phyloP scores from a whole-genome alignment of 2,888 invertebrate genomes.

The Catocala nupta region DNA sequence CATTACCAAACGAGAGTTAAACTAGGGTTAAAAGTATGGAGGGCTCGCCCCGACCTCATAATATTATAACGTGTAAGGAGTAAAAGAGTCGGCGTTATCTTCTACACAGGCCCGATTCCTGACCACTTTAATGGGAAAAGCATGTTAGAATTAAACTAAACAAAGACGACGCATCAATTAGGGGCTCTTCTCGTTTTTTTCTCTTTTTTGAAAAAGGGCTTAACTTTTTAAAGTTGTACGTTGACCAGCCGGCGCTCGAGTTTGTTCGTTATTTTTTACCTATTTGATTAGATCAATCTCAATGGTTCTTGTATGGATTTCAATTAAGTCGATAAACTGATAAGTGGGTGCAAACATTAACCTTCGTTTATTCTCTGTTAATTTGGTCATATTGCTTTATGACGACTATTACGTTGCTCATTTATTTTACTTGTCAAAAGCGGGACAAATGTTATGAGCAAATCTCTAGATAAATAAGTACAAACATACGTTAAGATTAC shows the following conservation, averaged over 20 bases:
- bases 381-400: constrained; percentile 13
- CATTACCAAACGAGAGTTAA: constrained; percentile 70
- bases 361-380: constrained; percentile 57
- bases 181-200: constrained; percentile 76
- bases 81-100: constrained; percentile 86
- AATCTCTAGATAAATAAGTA: too few relatives aligned
- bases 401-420: constrained; percentile 1
- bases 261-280: constrained; percentile 81
- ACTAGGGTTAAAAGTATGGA: constrained; percentile 75
- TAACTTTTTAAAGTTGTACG: constrained; percentile 83
- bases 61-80: constrained; percentile 86
- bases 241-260: constrained; percentile 76
- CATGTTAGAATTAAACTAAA: constrained; percentile 88
- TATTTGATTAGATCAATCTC: constrained; percentile 85
- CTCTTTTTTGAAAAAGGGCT: constrained; percentile 75
- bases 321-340: constrained; percentile 81
- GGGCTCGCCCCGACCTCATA: constrained; percentile 74
- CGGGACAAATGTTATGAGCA: background rate
- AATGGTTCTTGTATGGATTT: constrained; percentile 83
- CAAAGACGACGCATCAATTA: constrained; percentile 88
- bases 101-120: constrained; percentile 81
- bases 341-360: constrained; percentile 72
- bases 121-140: constrained; percentile 88
- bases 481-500: too few relatives aligned
- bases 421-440: background rate